Base-by-base conservation (phyloP, 2,888 invertebrate species). In the Alloplasta piceator region DNA sequence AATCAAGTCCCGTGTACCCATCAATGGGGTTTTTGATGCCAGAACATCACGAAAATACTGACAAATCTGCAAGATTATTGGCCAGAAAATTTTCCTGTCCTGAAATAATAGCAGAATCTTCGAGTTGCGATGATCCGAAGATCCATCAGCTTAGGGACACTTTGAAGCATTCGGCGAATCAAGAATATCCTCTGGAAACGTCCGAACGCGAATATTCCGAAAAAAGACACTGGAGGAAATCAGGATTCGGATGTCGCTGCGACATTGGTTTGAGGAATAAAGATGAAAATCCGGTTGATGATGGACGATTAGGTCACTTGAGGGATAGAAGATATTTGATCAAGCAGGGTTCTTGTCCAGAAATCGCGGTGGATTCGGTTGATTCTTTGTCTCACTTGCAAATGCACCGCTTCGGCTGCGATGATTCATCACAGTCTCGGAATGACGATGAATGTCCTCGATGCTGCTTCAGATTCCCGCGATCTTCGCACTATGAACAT, bases 331-430 rank as follows among this genome's bases (percentile, higher is more conserved):
- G 26, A 55, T 52, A 26, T 0, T n/a, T 61, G 38, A 43, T 36
- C n/a, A 63, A 61, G 43, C 71, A 76, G 6, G 41, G 61, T 56
- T 76, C 80, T 43, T 76, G 71, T 67, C 80, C 75, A 14, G 67
- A 72, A 71, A 72, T 72, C 6, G 39, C 9, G 4, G 38, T 3
- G 6, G 36, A 43, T 41, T 64, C 12, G 3, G n/a, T 26, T 5
- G 41, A 4, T 5, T 50, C 14, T 6, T n/a, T 5, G 41, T 63
- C 39, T 6, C 9, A 14, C 38, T 64, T 60, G 38, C n/a, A n/a
- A 41, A 38, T 10, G 14, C 48, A 55, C 46, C 46, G 6, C 2
- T 14, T 1, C 41, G 39, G 16, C 36, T 52, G 9, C 12, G n/a
- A 38, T 6, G n/a, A 43, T 12, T 38, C 74, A 39, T 46, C 56